Evolutionary conservation across 2,888 invertebrate species (phyloP).

Genomic region (Volucella inflata): DNA sequence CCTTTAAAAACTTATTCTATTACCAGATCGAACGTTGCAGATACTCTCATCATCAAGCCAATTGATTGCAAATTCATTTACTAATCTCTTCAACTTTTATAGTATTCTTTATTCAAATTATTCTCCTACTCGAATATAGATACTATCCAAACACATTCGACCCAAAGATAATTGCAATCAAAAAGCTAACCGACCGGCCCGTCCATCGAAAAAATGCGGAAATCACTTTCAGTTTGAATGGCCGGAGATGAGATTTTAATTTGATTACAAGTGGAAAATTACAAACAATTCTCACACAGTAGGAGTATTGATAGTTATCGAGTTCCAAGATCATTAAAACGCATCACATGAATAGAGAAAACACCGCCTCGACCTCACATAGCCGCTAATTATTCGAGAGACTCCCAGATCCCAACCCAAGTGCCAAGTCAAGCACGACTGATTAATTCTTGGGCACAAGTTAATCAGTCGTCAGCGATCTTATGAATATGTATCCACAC

Average conservation of each 20-base stretch:
- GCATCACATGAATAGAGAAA: slow-evolving; percentile 16
- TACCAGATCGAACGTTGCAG: no score
- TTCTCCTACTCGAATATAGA: no score
- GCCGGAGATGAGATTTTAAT: not conserved
- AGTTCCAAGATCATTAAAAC: slow-evolving; percentile 3
- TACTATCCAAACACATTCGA: no score
- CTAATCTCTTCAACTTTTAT: no score
- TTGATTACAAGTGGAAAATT: slow-evolving; percentile 12
- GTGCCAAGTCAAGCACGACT: slow-evolving; percentile 13
- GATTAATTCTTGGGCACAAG: slow-evolving; percentile 55
- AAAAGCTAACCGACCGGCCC: no score
- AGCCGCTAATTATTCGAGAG: slow-evolving; percentile 33
- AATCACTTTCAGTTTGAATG: not conserved
- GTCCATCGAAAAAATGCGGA: not conserved
- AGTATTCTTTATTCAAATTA: no score
- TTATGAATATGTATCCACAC: slow-evolving; percentile 55
- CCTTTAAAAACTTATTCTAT: no score
- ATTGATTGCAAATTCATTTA: no score
- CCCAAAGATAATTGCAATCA: no score
- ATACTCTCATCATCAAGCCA: no score
- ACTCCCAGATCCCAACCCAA: slow-evolving; percentile 5
- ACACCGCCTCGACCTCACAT: slow-evolving; percentile 20
- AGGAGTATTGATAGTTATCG: slow-evolving; percentile 4
- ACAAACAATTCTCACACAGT: slow-evolving; percentile 2
- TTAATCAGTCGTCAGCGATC: slow-evolving; percentile 28